Conservation (phyloP, 35 echinoderm and acorn worm genomes). For the Apostichopus californicus region DNA sequence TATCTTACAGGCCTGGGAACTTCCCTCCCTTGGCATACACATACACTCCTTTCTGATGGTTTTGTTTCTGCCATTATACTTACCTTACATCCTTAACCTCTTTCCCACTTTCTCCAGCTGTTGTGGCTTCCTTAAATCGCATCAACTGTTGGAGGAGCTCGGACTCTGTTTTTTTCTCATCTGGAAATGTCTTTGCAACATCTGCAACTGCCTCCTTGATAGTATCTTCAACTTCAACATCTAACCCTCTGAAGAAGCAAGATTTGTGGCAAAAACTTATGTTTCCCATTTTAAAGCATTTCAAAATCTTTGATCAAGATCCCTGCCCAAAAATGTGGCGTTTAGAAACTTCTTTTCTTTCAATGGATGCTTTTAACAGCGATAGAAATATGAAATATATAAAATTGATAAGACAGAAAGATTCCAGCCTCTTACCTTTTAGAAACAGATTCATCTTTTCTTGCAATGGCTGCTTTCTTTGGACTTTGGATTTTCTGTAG, state of each 20-base stretch:
- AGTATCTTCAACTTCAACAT: slow-evolving; percentile 7
- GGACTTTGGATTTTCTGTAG: background rate
- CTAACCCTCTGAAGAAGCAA: background rate
- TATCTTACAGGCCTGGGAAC: no score
- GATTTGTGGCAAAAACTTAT: background rate
- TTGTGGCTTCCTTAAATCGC: slow-evolving; percentile 74
- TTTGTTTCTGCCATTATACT: background rate
- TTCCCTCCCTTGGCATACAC: no score
- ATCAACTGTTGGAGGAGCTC: slow-evolving; percentile 77
- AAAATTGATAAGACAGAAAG: background rate
- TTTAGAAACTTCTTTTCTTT: no score
- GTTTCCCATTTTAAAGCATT: no score
- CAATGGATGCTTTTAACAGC: no score
- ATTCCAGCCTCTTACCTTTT: background rate
- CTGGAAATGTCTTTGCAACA: slow-evolving; percentile 77
- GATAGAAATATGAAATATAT: no score
- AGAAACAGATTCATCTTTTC: background rate
- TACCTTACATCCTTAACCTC: slow-evolving; percentile 63
- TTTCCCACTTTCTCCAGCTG: slow-evolving; percentile 68
- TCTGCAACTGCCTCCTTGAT: slow-evolving; percentile 65
- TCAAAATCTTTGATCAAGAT: no score
- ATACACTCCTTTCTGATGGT: background rate
- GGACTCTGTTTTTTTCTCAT: slow-evolving; percentile 68
- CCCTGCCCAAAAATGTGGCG: no score
- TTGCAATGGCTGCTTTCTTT: background rate